Conservation (phyloP, 2,888 invertebrate species). For the Temnothorax rugatulus region DNA sequence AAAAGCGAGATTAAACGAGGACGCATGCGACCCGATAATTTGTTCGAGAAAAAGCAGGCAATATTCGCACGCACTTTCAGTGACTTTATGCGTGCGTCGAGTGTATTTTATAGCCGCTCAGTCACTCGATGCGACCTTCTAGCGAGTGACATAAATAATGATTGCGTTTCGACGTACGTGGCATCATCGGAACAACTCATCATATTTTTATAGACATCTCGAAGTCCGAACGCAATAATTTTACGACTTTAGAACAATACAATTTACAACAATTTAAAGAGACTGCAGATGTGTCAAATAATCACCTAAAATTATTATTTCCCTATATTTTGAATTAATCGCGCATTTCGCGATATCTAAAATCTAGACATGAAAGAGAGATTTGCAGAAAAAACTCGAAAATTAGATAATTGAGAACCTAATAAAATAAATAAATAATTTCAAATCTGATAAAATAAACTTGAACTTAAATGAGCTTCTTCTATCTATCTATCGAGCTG, state of each 20-base stretch:
- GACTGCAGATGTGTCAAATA: neutral
- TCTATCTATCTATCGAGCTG: neutral
- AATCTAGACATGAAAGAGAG: neutral
- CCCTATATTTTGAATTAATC: neutral
- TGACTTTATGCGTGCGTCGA: neutral
- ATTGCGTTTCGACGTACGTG: neutral
- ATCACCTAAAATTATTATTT: neutral
- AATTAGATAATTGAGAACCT: neutral
- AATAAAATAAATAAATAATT: neutral
- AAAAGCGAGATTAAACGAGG: slow-evolving; percentile 58
- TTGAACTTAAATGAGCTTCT: neutral
- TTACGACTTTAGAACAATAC: neutral
- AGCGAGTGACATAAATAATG: slow-evolving; percentile 10
- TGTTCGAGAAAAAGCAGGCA: slow-evolving; percentile 33
- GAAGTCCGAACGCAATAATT: neutral
- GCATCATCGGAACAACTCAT: neutral
- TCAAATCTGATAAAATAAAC: neutral
- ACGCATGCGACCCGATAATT: slow-evolving; percentile 46
- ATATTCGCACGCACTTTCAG: slow-evolving; percentile 25
- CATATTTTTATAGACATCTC: neutral
- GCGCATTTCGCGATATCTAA: neutral
- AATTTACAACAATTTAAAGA: neutral
- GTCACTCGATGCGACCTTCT: neutral
- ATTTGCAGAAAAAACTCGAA: neutral
- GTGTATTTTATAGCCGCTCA: neutral